phyloP scores from a whole-genome alignment of 2,113 vertebrate genomes.

The Ahaetulla prasina region DNA sequence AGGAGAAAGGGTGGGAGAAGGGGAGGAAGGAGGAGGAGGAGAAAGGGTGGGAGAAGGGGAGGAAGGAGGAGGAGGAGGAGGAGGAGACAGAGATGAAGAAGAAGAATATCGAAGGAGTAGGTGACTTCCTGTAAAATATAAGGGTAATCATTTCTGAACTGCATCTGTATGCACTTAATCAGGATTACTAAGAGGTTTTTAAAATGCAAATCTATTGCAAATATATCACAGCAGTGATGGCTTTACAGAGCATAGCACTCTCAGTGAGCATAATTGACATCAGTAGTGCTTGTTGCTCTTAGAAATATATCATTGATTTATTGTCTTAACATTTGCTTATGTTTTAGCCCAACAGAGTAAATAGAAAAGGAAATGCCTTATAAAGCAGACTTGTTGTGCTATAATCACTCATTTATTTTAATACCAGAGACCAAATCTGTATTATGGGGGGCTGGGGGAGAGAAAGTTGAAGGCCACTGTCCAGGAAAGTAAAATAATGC shows the following conservation, averaged over 20 bases:
- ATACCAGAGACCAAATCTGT: neutral
- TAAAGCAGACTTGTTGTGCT: neutral
- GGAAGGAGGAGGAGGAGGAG: too few relatives aligned
- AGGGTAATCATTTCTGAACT: neutral
- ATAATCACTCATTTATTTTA: neutral
- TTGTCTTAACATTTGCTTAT: neutral
- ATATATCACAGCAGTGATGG: slow-evolving; percentile 6
- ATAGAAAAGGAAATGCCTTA: neutral
- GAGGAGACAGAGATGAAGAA: neutral
- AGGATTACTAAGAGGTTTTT: neutral
- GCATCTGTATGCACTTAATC: neutral
- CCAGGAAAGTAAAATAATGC: neutral
- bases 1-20: too few relatives aligned
- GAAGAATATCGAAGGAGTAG: neutral
- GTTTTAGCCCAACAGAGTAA: neutral
- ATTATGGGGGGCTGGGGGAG: neutral
- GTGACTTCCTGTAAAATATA: neutral
- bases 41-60: too few relatives aligned
- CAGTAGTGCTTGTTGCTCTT: neutral
- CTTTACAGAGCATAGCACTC: slow-evolving; percentile 16
- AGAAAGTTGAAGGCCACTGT: neutral
- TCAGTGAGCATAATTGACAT: slow-evolving; percentile 4
- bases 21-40: too few relatives aligned
- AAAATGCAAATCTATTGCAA: neutral
- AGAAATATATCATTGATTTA: slow-evolving; percentile 1